These are phyloP conservation scores for Hedychridium roseum DNA, from an alignment of 2,888 invertebrate species.

Conservation along the genomic window DNA sequence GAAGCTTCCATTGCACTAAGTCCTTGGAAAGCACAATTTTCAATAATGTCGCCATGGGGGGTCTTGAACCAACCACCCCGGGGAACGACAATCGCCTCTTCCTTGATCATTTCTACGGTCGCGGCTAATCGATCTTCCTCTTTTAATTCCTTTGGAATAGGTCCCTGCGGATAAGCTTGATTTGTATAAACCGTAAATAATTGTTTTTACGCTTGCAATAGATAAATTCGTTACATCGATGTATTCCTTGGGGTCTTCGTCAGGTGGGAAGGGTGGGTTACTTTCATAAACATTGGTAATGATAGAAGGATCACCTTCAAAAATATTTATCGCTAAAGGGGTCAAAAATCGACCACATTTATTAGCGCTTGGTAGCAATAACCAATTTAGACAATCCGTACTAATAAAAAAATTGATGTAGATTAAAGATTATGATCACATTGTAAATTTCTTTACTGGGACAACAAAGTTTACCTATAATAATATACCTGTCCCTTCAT, in stretches of 20 bases:
- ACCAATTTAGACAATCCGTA: constrained; percentile 76
- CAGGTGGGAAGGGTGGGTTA: constrained; percentile 64
- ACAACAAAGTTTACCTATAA: constrained; percentile 69
- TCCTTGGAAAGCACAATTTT: constrained; percentile 78
- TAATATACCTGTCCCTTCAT: constrained; percentile 77
- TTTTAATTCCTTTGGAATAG: constrained; percentile 68
- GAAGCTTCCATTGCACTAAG: constrained; percentile 72
- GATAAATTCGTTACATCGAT: constrained; percentile 33
- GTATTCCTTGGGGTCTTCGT: constrained; percentile 40
- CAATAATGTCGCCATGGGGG: constrained; percentile 75
- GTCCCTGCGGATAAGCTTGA: constrained; percentile 51
- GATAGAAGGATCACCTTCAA: constrained; percentile 59
- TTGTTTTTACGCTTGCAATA: too few species aligned
- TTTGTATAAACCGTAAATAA: neutral
- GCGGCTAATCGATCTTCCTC: constrained; percentile 83
- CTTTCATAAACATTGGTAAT: constrained; percentile 55
- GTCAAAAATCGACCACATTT: constrained; percentile 61
- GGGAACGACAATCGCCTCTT: constrained; percentile 81
- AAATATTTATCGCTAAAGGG: constrained; percentile 65
- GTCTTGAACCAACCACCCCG: constrained; percentile 80
- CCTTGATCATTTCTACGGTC: constrained; percentile 74
- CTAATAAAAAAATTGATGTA: constrained; percentile 47
- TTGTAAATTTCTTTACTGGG: neutral
- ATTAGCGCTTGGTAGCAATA: constrained; percentile 67
- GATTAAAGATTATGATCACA: neutral